A percentile compares a stretch with the other conserved stretches of the same genome.
phyloP scores from a whole-genome alignment of 2,888 invertebrate species.

The Sesia bembeciformis region DNA sequence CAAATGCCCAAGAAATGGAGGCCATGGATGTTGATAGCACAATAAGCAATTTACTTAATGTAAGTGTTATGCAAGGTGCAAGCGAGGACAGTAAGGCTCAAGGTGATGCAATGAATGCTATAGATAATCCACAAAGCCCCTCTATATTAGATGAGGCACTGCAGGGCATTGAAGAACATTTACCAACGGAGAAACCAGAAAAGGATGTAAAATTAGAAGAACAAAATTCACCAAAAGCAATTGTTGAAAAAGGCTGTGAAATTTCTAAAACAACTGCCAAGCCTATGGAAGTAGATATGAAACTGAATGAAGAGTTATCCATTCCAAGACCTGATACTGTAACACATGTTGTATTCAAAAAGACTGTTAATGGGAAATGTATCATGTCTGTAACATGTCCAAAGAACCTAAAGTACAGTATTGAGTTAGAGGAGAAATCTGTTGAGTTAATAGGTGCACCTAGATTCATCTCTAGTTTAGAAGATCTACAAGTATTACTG shows the following conservation, averaged over 20 bases:
- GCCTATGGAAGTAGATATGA: conserved; percentile 1
- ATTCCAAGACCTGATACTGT: conserved; percentile 19
- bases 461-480: conserved; percentile 55
- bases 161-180: conserved; percentile 48
- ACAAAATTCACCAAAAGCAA: conserved; percentile 1
- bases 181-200: conserved; percentile 20
- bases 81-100: conserved; percentile 15
- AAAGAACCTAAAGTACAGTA: conserved; percentile 56
- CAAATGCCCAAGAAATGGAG: conserved; percentile 17
- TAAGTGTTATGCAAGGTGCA: conserved; percentile 31
- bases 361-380: conserved; percentile 42
- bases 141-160: conserved; percentile 57
- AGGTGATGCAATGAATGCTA: conserved; percentile 16
- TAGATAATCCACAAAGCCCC: conserved; percentile 49
- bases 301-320: conserved; percentile 2
- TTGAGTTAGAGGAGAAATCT: conserved; percentile 53
- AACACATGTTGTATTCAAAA: conserved; percentile 57
- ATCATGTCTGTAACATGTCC: conserved; percentile 54
- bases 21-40: conserved; percentile 45
- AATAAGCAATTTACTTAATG: conserved; percentile 28
- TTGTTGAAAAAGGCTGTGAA: neutral
- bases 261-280: conserved; percentile 13
- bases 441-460: conserved; percentile 66
- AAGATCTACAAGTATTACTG: conserved; percentile 62
- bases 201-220: conserved; percentile 4